Base-by-base conservation (phyloP, 2,113 vertebrate genomes). In the Pipa parva region DNA sequence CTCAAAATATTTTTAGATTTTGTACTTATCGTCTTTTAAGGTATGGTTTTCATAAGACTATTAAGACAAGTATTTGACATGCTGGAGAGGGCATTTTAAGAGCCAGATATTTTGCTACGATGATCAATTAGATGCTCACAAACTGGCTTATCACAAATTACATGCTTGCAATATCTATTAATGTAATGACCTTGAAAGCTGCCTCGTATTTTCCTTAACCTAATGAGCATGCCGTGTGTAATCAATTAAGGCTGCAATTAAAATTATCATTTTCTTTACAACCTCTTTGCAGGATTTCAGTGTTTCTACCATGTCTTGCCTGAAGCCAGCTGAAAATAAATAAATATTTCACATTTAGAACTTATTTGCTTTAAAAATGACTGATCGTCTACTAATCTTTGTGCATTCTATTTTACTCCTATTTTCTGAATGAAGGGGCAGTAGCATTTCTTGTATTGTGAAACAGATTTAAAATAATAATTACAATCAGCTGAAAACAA, bases 171-270 rank as follows among this genome's bases (percentile, higher is more conserved):
- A 55, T 75, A 76, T 82, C 79, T 85, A 83, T 78, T 85, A 79
- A 78, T 71, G 71, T 79, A 86, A 84, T 85, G 87, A 89, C 86
- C 81, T 88, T 88, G 83, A 85, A 80, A 82, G 78, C 74, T 75
- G 74, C 77, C 74, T 79, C 77, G 77, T 74, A 79, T 77, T 83
- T 81, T 86, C 64, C 74, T 84, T 83, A 84, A 85, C 80, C 81
- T 82, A 84, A 86, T 77, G 74, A 85, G 74, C 79, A 83, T 70
- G 72, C 76, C 77, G 77, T 77, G 71, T 78, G 84, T 83, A 85
- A 86, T 88, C 84, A 88, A 81, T 89, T 89, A 83, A 55, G 37
- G 63, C 74, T 80, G 77, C 78, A 88, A 87, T 88, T 89, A 87
- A 85, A 85, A 87, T 83, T 63, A 81, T 72, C 83, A 85, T 87